Conservation (phyloP, 1,140 invertebrate genomes). For the Pogonomyrmex barbatus region DNA sequence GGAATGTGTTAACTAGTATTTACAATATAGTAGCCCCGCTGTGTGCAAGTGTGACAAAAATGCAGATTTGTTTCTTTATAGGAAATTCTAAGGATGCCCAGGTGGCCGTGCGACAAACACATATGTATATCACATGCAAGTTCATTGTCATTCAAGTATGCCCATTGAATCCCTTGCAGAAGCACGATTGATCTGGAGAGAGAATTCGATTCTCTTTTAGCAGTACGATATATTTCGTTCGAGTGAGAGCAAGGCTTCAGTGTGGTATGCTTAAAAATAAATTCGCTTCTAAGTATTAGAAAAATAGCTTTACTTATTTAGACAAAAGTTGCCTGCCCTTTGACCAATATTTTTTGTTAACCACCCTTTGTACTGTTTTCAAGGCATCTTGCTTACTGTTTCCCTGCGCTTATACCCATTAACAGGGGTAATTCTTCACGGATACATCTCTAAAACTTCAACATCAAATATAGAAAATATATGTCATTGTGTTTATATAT, state of each 20-base stretch:
- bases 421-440: constrained; percentile 76
- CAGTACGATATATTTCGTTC: constrained; percentile 70
- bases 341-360: constrained; percentile 84
- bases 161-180: constrained; percentile 85
- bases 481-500: constrained; percentile 82
- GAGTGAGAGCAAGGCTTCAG: constrained; percentile 86
- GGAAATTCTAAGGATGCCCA: constrained; percentile 81
- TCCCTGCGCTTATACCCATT: constrained; percentile 82
- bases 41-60: constrained; percentile 84
- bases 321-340: constrained; percentile 86
- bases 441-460: constrained; percentile 85
- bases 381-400: constrained; percentile 86
- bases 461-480: constrained; percentile 87
- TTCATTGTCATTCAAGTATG: constrained; percentile 84
- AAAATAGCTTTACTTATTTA: constrained; percentile 86
- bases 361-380: constrained; percentile 87
- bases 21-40: constrained; percentile 85
- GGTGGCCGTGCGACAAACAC: constrained; percentile 75
- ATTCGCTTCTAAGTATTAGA: constrained; percentile 85
- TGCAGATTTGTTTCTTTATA: constrained; percentile 78
- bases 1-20: constrained; percentile 86
- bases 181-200: constrained; percentile 80
- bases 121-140: constrained; percentile 81
- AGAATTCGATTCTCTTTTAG: constrained; percentile 69
- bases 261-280: constrained; percentile 85